Evolutionary conservation across 1,140 invertebrate species (phyloP).

Genomic region (Hylaeus anthracinus): DNA sequence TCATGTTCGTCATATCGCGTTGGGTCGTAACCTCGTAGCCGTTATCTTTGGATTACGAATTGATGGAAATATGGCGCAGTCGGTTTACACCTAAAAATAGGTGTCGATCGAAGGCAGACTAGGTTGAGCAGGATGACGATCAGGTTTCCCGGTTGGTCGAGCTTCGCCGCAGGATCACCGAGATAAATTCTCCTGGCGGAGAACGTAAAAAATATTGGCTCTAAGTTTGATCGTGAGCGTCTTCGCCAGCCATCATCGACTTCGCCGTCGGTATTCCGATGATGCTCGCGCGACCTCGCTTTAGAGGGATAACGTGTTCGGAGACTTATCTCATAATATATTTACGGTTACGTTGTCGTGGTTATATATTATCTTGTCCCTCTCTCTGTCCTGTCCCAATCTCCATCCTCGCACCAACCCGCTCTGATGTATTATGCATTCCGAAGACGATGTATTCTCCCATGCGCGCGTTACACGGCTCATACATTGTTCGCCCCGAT

Average conservation of each 20-base stretch:
- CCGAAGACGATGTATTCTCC: conserved; percentile 51
- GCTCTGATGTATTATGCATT: conserved; percentile 60
- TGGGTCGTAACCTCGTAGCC: no score
- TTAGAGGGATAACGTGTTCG: conserved; percentile 62
- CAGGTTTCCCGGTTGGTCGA: conserved; percentile 9
- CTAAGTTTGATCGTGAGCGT: conserved; percentile 34
- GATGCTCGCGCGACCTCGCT: conserved; percentile 32
- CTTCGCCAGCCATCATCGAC: conserved; percentile 32
- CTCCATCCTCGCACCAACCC: conserved; percentile 11
- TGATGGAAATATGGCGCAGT: conserved; percentile 8
- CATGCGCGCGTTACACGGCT: conserved; percentile 39
- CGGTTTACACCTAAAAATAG: conserved; percentile 4
- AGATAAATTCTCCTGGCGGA: conserved; percentile 26
- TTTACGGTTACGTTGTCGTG: conserved; percentile 59
- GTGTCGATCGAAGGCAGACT: neutral
- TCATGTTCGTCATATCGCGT: neutral
- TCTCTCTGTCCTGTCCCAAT: conserved; percentile 3
- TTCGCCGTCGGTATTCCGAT: conserved; percentile 11
- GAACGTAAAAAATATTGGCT: conserved; percentile 41
- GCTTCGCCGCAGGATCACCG: neutral
- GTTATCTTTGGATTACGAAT: neutral
- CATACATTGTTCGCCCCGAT: conserved; percentile 56
- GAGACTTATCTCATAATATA: conserved; percentile 66
- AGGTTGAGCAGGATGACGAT: neutral
- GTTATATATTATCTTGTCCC: conserved; percentile 55